phyloP scores from a whole-genome alignment of 1,140 invertebrate species.

The Streblospio benedicti region DNA sequence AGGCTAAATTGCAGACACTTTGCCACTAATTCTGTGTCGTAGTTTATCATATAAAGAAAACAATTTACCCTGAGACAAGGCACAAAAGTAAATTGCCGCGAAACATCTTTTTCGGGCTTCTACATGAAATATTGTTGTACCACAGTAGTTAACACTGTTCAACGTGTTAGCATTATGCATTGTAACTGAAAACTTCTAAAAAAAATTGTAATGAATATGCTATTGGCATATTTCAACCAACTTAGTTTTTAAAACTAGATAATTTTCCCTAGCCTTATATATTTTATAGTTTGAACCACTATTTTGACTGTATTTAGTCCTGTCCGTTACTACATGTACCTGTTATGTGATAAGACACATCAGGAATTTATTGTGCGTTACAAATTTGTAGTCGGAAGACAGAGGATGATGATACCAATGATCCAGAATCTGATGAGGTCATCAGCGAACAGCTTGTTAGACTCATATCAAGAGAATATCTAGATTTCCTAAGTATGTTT shows the following conservation, averaged over 20 bases:
- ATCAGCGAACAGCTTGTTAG: slow-evolving; percentile 79
- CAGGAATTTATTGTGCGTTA: not conserved
- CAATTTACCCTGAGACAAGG: no score
- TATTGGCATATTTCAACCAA: not conserved
- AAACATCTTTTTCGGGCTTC: no score
- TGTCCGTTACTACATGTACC: slow-evolving; percentile 57
- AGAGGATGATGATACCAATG: slow-evolving; percentile 53
- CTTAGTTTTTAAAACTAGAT: not conserved
- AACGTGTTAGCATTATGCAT: no score
- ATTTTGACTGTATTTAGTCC: slow-evolving; percentile 69
- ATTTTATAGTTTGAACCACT: slow-evolving; percentile 42
- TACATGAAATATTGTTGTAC: no score
- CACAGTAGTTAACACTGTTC: no score
- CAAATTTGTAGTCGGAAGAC: not conserved
- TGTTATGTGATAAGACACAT: slow-evolving; percentile 47
- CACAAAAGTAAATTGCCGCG: no score
- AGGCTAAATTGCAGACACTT: no score
- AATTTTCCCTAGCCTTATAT: not conserved
- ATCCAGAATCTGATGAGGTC: slow-evolving; percentile 72
- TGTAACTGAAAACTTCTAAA: no score
- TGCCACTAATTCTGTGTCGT: no score
- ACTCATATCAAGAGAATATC: slow-evolving; percentile 74
- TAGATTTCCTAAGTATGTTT: slow-evolving; percentile 59
- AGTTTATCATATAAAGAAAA: no score
- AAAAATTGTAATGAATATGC: no score